A percentile compares a stretch with the other conserved stretches of the same genome.
Evolutionary conservation across 2,888 invertebrate genomes (phyloP).

Genomic region (Onthophagus sagittarius): DNA sequence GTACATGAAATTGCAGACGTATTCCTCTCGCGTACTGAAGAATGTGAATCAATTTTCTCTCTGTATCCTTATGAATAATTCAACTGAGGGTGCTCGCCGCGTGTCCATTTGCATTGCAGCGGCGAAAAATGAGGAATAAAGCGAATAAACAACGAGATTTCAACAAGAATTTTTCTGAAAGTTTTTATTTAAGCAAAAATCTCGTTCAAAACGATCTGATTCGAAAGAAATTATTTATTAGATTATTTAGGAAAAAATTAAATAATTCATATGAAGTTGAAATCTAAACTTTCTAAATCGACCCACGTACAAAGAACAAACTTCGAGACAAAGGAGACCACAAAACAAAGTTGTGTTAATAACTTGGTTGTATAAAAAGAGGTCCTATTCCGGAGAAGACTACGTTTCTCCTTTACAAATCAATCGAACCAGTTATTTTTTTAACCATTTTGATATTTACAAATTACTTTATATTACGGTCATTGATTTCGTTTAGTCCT

Average conservation of each 20-base stretch:
- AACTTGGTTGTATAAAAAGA: not conserved
- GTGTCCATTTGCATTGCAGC: not conserved
- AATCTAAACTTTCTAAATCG: not conserved
- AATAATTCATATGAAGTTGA: not conserved
- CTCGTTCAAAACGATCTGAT: too few relatives aligned
- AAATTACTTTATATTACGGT: not conserved
- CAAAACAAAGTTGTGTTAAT: not conserved
- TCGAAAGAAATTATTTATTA: too few relatives aligned
- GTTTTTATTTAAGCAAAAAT: too few relatives aligned
- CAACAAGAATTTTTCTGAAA: not conserved
- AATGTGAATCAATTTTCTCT: not conserved
- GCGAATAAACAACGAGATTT: not conserved
- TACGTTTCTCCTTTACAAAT: not conserved
- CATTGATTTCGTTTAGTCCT: not conserved
- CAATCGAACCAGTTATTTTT: not conserved
- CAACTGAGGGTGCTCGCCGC: not conserved
- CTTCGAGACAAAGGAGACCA: not conserved
- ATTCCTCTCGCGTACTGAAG: not conserved
- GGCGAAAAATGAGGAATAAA: not conserved
- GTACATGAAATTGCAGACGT: not conserved
- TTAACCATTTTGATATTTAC: not conserved
- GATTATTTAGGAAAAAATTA: not conserved
- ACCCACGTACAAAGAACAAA: not conserved
- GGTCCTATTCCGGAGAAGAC: not conserved
- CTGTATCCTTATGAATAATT: not conserved